Base-by-base conservation (phyloP, 2,888 invertebrate species). In the Pseudanteris insignis region DNA sequence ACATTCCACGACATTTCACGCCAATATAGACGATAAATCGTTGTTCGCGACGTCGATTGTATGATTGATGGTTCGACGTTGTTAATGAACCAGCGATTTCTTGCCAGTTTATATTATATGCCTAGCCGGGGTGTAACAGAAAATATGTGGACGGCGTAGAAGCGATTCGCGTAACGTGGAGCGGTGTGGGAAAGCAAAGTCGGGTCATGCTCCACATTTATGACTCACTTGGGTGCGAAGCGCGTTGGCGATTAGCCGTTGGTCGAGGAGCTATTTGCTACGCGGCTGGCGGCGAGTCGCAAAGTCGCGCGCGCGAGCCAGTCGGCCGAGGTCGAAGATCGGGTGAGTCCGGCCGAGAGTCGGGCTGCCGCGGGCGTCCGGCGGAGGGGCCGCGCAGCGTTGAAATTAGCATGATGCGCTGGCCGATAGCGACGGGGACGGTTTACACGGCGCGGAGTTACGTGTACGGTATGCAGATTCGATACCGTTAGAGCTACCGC, bases 401-500 rank as follows among this genome's bases (percentile, higher is more conserved):
- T 55, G 68, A 67, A 72, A 71, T 70, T 69, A 70, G 69, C 71
- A 70, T 68, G 71, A 71, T 68, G 71, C 63, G 63, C 63, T 64
- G 65, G 61, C 51, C 68, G 71, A 72, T 71, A 71, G 68, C 66
- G 63, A 53, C 62, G 62, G 60, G 59, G 60, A 44, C 53, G 58
- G 64, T 63, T 61, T 61, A 63, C 64, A 59, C 62, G 48, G 60
- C 67, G 67, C 59, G 59, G 61, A 63, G 48, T 63, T 54, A 64
- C 62, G 64, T 67, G 66, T 68, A 67, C 65, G 66, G 67, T 70
- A 73, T 75, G 73, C 71, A 72, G 71, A 73, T 73, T 72, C 61
- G 67, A 71, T 70, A 76, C 76, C 75, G 76, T 76, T 76, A 76
- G 64, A 65, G 63, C 46, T 54, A 55, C 54, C 47, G 59, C 53